Base-by-base conservation (phyloP, 1,140 invertebrate species). In the Zaprionus davidi region DNA sequence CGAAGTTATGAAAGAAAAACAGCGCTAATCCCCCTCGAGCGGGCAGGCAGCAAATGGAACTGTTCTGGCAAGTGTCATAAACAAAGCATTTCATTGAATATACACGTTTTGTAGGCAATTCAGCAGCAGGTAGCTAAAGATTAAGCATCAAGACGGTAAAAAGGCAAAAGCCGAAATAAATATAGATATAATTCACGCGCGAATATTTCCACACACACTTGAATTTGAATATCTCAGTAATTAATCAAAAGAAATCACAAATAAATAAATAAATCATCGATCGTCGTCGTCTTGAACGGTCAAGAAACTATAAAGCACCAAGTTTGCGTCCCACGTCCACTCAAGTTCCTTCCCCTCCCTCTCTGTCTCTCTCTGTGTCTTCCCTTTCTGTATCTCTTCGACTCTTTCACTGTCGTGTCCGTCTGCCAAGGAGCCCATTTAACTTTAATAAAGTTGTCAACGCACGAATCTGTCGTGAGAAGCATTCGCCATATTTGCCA, bases 221-320 rank as follows among this genome's bases (percentile, higher is more conserved):
- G 66, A 88, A 90, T 90, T 85, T 88, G 81, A 88, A 88, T 90
- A 84, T 81, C 85, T 71, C 78, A 85, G 78, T 88, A 88, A 88
- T 88, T 88, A 88, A 88, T 88, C 84, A 88, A 84, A 83, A 80
- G 78, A 63, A 71, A 55, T 59, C 38, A 31, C 12, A 63, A 67
- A 78, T 63, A 88, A 76, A 70, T 78, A 84, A 90, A 90, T 90
- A 90, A 88, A 90, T 90, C 79, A 84, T 82, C 71, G 72, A 90
- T 74, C 66, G 75, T 84, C 84, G 79, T 84, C 82, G 78, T 82
- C 79, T 59, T 68, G 38, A 62, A 44, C 65, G 85, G 85, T 88
- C 85, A 88, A 88, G 85, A 85, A 88, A 90, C 85, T 88, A 90
- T 88, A 90, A 90, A 88, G 85, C 85, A 78, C 71, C 71, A 49